These are phyloP conservation scores for Eunapius fragilis DNA, from an alignment of 37 sponge, comb jelly and placozoan species.

Conservation along the genomic window DNA sequence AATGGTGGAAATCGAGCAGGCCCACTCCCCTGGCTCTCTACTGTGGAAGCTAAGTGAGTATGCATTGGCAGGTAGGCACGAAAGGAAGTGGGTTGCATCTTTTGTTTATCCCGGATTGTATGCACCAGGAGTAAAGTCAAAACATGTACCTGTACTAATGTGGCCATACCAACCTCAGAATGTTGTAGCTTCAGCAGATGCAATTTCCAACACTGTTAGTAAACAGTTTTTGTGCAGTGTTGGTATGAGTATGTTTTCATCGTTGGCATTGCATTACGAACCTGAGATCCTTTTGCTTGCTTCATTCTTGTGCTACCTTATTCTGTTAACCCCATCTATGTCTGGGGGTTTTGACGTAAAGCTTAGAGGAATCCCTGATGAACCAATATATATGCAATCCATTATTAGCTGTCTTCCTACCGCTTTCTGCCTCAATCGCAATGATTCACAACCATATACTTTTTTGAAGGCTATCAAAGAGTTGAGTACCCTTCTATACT, in stretches of 20 bases:
- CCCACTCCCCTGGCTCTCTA: background rate
- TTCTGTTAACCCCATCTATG: background rate
- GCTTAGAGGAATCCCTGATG: background rate
- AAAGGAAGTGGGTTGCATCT: constrained; percentile 1
- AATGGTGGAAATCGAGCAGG: background rate
- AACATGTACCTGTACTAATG: background rate
- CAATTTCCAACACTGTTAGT: background rate
- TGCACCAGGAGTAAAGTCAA: no score
- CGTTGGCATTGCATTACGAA: background rate
- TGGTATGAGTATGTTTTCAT: background rate
- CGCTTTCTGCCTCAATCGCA: no score
- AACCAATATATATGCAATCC: no score
- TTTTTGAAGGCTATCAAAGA: background rate
- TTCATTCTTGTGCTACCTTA: background rate
- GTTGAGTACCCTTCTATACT: background rate
- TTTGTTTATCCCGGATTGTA: no score
- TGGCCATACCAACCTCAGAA: no score
- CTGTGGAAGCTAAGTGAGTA: background rate
- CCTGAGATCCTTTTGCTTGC: background rate
- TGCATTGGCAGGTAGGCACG: background rate
- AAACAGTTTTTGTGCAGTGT: background rate
- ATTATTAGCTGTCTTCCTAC: background rate
- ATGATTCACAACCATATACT: background rate
- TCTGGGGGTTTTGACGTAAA: background rate
- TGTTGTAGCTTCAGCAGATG: background rate